Evolutionary conservation across 2,113 vertebrate genomes (phyloP).

Genomic region (Oenanthe oenanthe): DNA sequence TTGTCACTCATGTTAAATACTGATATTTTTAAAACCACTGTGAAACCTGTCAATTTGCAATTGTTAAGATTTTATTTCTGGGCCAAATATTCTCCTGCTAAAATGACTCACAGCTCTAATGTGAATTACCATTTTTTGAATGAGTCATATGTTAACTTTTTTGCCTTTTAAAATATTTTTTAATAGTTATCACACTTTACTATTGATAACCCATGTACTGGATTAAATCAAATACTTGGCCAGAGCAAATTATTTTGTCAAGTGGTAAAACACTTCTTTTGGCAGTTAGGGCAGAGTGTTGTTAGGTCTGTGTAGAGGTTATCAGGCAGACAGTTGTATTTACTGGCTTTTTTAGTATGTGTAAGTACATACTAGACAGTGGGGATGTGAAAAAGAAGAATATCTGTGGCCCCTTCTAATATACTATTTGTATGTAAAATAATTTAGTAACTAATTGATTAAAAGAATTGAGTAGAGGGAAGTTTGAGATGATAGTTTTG

Average conservation of each 20-base stretch:
- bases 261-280: not conserved
- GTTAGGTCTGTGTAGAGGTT: not conserved
- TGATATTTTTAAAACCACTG: not conserved
- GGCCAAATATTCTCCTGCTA: conserved; percentile 41
- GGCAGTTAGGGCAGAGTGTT: not conserved
- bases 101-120: conserved; percentile 34
- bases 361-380: not conserved
- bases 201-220: not conserved
- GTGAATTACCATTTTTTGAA: not conserved
- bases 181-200: not conserved
- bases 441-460: not conserved
- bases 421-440: not conserved
- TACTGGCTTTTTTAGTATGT: not conserved
- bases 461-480: not conserved
- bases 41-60: conserved; percentile 39
- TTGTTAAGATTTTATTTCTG: conserved; percentile 40
- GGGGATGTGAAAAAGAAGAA: not conserved
- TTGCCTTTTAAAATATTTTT: not conserved
- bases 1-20: conserved; percentile 15
- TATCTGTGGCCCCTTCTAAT: not conserved
- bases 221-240: not conserved
- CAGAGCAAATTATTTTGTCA: not conserved
- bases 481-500: not conserved
- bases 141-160: conserved; percentile 37
- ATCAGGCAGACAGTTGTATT: not conserved